These are phyloP conservation scores for Procambarus virginalis DNA, from an alignment of 1,140 invertebrate species.

Conservation along the genomic window DNA sequence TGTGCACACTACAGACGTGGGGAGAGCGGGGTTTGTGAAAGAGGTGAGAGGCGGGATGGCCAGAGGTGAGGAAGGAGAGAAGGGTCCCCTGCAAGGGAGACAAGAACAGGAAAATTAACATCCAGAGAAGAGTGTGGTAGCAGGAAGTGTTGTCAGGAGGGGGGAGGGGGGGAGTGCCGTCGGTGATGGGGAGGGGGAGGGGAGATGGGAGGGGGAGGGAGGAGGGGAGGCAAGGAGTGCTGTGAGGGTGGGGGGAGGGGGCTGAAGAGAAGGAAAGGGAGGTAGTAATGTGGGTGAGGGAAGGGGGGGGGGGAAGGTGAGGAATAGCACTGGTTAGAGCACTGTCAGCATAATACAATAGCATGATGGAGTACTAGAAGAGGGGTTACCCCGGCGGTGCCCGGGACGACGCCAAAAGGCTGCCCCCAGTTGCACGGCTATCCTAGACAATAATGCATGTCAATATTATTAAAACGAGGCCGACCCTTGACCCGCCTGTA, in stretches of 20 bases:
- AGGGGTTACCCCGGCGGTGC: too few species aligned
- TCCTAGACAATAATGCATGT: too few species aligned
- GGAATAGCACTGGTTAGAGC: background rate
- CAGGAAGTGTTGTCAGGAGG: background rate
- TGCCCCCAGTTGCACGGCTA: too few species aligned
- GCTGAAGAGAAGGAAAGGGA: too few species aligned
- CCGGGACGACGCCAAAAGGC: too few species aligned
- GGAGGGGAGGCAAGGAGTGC: background rate
- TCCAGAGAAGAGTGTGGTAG: background rate
- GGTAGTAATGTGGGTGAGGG: too few species aligned
- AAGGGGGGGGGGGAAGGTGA: too few species aligned
- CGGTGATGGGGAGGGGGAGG: background rate
- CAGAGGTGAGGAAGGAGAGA: background rate
- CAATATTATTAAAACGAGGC: too few species aligned
- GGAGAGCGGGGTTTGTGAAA: background rate
- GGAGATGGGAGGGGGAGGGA: background rate
- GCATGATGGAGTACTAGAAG: too few species aligned
- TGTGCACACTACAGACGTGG: too few species aligned
- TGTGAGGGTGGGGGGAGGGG: background rate
- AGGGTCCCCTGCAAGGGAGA: background rate
- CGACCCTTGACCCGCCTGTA: too few species aligned
- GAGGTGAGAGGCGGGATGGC: background rate
- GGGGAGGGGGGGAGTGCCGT: background rate
- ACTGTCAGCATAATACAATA: too few species aligned
- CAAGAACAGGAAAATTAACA: background rate